Conservation (phyloP, 1,140 invertebrate genomes). For the Teleopsis dalmanni region DNA sequence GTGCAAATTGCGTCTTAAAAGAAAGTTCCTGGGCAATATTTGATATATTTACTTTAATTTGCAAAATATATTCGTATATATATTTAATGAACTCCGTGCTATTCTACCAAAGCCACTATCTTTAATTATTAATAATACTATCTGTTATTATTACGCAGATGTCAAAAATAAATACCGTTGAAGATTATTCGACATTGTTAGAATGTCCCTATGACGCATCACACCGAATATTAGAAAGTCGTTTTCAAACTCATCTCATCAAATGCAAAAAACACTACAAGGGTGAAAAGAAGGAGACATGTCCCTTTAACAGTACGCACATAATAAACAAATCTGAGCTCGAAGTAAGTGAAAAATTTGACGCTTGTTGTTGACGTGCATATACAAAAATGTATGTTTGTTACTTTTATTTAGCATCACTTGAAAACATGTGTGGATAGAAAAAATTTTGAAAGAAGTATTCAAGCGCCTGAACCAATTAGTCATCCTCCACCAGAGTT, state of each 20-base stretch:
- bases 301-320: constrained; percentile 11
- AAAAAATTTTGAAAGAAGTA: background rate
- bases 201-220: constrained; percentile 1
- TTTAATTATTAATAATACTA: too few species aligned
- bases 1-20: too few species aligned
- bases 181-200: too few species aligned
- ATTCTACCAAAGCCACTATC: too few species aligned
- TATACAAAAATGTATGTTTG: background rate
- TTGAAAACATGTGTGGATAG: constrained; percentile 2
- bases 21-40: too few species aligned
- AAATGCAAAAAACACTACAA: background rate
- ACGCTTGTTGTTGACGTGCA: background rate
- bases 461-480: background rate
- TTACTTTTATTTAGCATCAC: constrained; percentile 5
- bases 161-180: too few species aligned
- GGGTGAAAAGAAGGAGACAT: background rate
- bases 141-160: too few species aligned
- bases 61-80: too few species aligned
- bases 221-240: background rate
- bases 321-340: constrained; percentile 4
- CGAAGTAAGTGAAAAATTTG: constrained; percentile 4
- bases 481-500: background rate
- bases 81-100: too few species aligned
- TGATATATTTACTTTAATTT: too few species aligned
- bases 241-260: constrained; percentile 2